These are phyloP conservation scores for Hylaeus volcanicus DNA, from an alignment of 1,140 invertebrate species.

Conservation along the genomic window DNA sequence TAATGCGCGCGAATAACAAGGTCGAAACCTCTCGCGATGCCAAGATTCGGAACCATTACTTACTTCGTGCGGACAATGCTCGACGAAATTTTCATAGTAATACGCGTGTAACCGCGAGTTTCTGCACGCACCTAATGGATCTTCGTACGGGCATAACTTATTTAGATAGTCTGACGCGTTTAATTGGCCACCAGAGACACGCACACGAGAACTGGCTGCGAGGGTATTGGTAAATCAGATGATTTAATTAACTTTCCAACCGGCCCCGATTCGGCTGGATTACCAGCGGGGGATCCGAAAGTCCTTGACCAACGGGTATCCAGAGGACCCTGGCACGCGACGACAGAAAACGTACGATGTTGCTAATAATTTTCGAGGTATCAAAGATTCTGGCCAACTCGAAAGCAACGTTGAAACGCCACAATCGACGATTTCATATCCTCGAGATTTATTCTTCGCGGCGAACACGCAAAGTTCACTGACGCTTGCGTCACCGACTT, in stretches of 20 bases:
- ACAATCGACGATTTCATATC: conserved; percentile 21
- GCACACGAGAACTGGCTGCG: too few relatives aligned
- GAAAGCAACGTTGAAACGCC: background rate
- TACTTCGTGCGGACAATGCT: background rate
- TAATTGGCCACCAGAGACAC: conserved; percentile 11
- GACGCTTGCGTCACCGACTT: conserved; percentile 41
- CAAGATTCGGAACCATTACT: background rate
- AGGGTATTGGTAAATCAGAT: conserved; percentile 9
- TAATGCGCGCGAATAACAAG: background rate
- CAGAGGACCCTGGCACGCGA: conserved; percentile 16
- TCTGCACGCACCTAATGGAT: background rate
- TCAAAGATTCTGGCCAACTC: background rate
- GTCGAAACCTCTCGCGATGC: background rate
- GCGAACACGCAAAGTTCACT: conserved; percentile 47
- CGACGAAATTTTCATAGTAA: conserved; percentile 1
- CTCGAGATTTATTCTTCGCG: conserved; percentile 34
- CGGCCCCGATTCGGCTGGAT: conserved; percentile 49
- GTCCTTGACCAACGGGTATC: conserved; percentile 35
- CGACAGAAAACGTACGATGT: conserved; percentile 32
- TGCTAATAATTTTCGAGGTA: conserved; percentile 28
- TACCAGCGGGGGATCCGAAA: conserved; percentile 38
- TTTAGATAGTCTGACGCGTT: conserved; percentile 29
- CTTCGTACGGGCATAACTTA: conserved; percentile 14
- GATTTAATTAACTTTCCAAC: conserved; percentile 54
- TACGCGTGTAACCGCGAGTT: background rate